phyloP scores from a whole-genome alignment of 2,797 vertebrate genomes.

The Malacoraja senta region DNA sequence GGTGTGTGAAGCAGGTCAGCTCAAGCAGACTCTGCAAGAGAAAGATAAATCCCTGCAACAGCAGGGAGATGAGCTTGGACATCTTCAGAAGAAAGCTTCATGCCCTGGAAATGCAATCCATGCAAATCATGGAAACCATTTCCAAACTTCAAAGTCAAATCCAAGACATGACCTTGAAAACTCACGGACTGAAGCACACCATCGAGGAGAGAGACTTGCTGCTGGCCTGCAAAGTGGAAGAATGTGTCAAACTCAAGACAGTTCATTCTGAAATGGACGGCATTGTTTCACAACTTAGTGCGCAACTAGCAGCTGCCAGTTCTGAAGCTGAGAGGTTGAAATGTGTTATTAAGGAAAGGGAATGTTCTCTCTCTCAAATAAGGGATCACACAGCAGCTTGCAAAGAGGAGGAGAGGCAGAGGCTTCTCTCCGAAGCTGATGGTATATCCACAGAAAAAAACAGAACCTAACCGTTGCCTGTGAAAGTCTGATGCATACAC shows the following conservation, averaged over 20 bases:
- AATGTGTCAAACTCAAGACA: conserved; percentile 51
- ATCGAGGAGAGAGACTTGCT: conserved; percentile 56
- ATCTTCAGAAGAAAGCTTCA: conserved; percentile 56
- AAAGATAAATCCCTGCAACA: conserved; percentile 54
- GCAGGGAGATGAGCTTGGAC: conserved; percentile 53
- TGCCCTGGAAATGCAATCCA: conserved; percentile 55
- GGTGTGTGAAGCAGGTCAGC: conserved; percentile 43
- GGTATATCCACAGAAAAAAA: conserved; percentile 61
- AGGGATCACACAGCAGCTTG: conserved; percentile 47
- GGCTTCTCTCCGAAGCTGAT: conserved; percentile 53
- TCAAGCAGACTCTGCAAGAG: conserved; percentile 49
- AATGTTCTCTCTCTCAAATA: conserved; percentile 50
- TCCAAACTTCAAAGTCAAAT: conserved; percentile 55
- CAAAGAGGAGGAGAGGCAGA: conserved; percentile 55
- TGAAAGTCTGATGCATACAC: conserved; percentile 76
- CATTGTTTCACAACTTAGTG: conserved; percentile 49
- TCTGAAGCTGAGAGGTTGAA: conserved; percentile 58
- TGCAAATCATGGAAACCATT: conserved; percentile 59
- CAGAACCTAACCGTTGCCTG: conserved; percentile 72
- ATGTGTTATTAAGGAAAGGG: conserved; percentile 57
- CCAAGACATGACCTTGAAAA: conserved; percentile 48
- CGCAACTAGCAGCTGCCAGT: conserved; percentile 52
- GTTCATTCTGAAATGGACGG: conserved; percentile 57
- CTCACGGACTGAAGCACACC: conserved; percentile 47
- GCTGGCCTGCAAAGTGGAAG: conserved; percentile 58